phyloP scores from a whole-genome alignment of 2,888 invertebrate genomes.

The Epinotia brunnichana region DNA sequence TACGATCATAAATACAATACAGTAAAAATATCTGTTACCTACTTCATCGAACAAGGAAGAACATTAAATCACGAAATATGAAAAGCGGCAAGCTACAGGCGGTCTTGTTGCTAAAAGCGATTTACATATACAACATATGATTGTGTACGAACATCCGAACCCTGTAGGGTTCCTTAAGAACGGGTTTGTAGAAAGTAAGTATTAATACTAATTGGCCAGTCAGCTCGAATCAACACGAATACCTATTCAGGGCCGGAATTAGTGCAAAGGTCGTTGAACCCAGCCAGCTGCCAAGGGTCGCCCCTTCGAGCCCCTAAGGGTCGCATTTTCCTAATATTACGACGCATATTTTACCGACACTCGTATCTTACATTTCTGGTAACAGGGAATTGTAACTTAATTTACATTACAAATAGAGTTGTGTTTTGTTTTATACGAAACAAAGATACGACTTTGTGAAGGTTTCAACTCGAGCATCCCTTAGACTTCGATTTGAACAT shows the following conservation, averaged over 20 bases:
- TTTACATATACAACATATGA: conserved; percentile 1
- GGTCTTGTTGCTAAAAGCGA: conserved; percentile 6
- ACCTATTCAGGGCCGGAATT: conserved; percentile 56
- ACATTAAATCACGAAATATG: conserved; percentile 10
- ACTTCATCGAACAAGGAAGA: conserved; percentile 5
- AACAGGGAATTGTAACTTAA: neutral
- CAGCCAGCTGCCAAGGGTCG: conserved; percentile 55
- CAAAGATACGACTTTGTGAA: conserved; percentile 2
- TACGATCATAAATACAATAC: neutral
- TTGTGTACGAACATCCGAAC: neutral
- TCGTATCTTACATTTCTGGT: neutral
- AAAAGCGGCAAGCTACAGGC: neutral
- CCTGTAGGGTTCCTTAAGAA: conserved; percentile 3
- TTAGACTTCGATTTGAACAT: conserved; percentile 24
- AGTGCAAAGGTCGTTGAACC: conserved; percentile 71
- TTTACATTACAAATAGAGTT: neutral
- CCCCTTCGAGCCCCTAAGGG: conserved; percentile 40
- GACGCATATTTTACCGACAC: neutral
- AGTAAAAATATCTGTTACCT: neutral
- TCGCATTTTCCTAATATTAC: conserved; percentile 35
- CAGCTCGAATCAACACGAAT: conserved; percentile 19
- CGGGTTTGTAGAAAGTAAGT: neutral
- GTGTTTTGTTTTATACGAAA: neutral
- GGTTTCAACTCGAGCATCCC: conserved; percentile 1
- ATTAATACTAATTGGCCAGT: conserved; percentile 2